Base-by-base conservation (phyloP, 2,797 vertebrate genomes). In the Sciurus vulgaris region DNA sequence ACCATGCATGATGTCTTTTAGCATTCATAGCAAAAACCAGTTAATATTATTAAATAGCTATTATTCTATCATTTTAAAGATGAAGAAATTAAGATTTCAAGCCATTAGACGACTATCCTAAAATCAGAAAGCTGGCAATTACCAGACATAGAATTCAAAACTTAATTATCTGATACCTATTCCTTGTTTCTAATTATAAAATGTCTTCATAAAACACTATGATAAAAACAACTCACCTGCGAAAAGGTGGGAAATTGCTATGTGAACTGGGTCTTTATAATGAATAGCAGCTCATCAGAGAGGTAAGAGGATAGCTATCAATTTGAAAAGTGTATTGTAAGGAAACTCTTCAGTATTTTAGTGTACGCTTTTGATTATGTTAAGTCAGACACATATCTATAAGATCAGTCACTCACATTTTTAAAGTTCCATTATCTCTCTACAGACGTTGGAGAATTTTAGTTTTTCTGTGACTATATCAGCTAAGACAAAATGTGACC, bases 111-210 rank as follows among this genome's bases (percentile, higher is more conserved):
- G 15, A 28, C 30, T 78, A 82, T 61, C 14, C 15, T 15, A 56
- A 73, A 4, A 1, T 51, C 76, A 77, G 54, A 54, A 2, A 77
- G 28, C 26, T 72, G 18, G 22, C 81, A 41, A 72, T 69, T 72
- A 72, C 15, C n/a, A 84, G 14, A 59, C 1, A 15, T 47, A 85
- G 28, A 18, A 84, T 65, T 95, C 38, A 90, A 89, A 85, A 93
- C 13, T 89, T 89, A 93, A 61, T 24, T 61, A 5, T 56, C 30
- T 84, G 9, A 47, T 69, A 51, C 7, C 41, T 38, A 33, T 72
- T 81, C 41, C 44, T 70, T 92, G 22, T 0, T 90, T 33, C n/a
- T 95, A 86, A 91, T 69, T 96, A 87, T 84, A 5, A 91, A 91
- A 8, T 28, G 1, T 88, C 41, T 67, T 86, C 11, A 4, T 54